These are phyloP conservation scores for Lucilia sericata DNA, from an alignment of 1,140 invertebrate species.

Conservation along the genomic window DNA sequence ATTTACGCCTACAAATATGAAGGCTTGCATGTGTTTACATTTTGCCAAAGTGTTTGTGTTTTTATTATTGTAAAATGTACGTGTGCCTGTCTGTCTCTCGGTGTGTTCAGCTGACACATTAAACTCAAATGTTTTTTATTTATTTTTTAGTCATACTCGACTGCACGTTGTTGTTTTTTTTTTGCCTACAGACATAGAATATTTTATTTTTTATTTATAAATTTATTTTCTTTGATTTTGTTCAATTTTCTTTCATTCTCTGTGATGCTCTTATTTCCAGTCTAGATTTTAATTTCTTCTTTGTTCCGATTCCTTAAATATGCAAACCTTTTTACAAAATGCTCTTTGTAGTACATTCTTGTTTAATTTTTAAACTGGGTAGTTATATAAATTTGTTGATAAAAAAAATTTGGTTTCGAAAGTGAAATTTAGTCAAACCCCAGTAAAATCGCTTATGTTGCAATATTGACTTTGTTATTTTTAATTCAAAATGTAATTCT, in stretches of 20 bases:
- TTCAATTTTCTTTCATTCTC: neutral
- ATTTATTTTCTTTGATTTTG: neutral
- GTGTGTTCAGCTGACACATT: neutral
- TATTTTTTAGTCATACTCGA: conserved; percentile 21
- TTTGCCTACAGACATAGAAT: neutral
- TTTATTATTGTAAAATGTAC: neutral
- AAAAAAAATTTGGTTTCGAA: too few relatives aligned
- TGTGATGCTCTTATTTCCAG: neutral
- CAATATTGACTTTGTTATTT: too few relatives aligned
- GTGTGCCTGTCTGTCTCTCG: neutral
- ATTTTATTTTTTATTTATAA: neutral
- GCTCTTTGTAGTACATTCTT: too few relatives aligned
- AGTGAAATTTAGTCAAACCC: too few relatives aligned
- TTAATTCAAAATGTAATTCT: too few relatives aligned
- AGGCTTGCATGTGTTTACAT: neutral
- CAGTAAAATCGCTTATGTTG: too few relatives aligned
- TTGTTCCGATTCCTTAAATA: neutral
- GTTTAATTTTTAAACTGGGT: too few relatives aligned
- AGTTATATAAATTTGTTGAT: too few relatives aligned
- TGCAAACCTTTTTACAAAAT: neutral
- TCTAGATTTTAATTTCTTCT: neutral
- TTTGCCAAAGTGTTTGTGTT: neutral
- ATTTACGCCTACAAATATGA: neutral
- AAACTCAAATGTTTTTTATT: neutral
- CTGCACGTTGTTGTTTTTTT: neutral